Evolutionary conservation across 1,140 invertebrate genomes (phyloP).

Genomic region (Phymorhynchus buccinoides): DNA sequence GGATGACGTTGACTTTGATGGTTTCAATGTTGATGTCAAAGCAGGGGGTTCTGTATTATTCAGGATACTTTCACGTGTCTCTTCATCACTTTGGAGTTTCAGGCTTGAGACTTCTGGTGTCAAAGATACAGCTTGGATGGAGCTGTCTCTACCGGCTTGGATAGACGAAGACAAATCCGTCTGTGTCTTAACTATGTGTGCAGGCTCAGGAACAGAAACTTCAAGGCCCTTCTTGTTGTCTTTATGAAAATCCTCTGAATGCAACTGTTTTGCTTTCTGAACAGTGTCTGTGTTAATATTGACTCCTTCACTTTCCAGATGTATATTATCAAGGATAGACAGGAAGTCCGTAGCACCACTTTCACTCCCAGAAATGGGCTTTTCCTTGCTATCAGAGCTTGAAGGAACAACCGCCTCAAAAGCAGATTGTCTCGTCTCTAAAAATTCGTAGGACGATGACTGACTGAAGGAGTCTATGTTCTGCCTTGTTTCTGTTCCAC

Average conservation of each 20-base stretch:
- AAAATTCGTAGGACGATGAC: background rate
- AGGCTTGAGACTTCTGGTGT: background rate
- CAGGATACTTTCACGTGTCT: background rate
- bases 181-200: background rate
- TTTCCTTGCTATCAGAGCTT: background rate
- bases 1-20: no score
- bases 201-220: background rate
- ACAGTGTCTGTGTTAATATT: background rate
- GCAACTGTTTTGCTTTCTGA: background rate
- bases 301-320: constrained; percentile 1
- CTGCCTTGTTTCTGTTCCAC: background rate
- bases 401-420: background rate
- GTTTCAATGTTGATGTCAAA: no score
- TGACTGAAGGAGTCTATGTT: background rate
- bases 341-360: constrained; percentile 9
- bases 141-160: background rate
- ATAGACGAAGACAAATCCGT: background rate
- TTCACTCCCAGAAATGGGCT: background rate
- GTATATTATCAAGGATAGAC: constrained; percentile 31
- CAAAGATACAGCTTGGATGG: background rate
- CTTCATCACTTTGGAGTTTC: background rate
- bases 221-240: background rate
- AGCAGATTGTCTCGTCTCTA: background rate
- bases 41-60: background rate
- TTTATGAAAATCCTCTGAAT: background rate